A percentile compares a stretch with the other conserved stretches of the same genome.
Conservation (phyloP, 2,113 vertebrate genomes). For the Herpetotheres cachinnans region DNA sequence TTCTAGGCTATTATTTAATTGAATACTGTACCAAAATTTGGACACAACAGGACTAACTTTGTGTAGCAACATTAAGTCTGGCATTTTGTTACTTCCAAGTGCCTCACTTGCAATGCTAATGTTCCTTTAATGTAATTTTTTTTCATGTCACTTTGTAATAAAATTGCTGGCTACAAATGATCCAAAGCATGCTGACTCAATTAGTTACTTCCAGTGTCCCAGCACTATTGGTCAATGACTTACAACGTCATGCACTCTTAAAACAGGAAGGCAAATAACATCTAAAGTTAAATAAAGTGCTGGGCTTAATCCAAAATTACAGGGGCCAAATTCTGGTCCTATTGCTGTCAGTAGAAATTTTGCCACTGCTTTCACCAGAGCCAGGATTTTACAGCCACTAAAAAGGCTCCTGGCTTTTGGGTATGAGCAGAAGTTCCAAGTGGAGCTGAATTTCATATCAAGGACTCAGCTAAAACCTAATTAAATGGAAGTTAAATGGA, state of each 20-base stretch:
- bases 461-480: not conserved
- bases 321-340: not conserved
- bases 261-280: not conserved
- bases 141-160: not conserved
- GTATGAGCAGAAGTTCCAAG: not conserved
- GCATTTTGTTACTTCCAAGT: not conserved
- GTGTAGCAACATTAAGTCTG: not conserved
- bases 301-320: not conserved
- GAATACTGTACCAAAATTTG: not conserved
- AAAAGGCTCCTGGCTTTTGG: not conserved
- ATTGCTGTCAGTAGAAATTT: not conserved
- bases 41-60: not conserved
- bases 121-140: not conserved
- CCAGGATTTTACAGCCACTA: not conserved
- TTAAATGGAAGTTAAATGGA: not conserved
- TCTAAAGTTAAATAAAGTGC: not conserved
- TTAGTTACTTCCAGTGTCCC: not conserved
- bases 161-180: not conserved
- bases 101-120: not conserved
- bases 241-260: not conserved
- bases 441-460: not conserved
- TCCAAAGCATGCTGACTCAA: not conserved
- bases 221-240: not conserved
- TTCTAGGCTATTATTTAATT: conserved; percentile 7
- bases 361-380: not conserved